Conservation (phyloP, 2,797 vertebrate genomes). For the Cyclura pinguis region DNA sequence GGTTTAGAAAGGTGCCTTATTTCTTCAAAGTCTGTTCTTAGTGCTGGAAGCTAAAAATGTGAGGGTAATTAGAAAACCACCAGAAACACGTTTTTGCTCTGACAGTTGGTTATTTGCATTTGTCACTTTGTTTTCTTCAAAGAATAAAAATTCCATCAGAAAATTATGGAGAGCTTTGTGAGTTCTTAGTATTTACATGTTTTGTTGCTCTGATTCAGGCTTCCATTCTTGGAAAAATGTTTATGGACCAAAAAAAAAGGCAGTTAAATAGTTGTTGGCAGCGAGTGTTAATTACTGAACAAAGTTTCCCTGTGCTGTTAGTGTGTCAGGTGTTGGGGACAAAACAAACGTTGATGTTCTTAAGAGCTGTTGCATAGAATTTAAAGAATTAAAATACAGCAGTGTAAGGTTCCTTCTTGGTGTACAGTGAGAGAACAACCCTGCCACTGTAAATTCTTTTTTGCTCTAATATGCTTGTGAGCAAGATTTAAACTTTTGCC, state of each 20-base stretch:
- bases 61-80: constrained; percentile 32
- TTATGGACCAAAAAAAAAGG: background rate
- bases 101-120: constrained; percentile 25
- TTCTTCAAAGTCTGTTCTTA: constrained; percentile 20
- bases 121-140: constrained; percentile 29
- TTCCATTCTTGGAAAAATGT: constrained; percentile 10
- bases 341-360: background rate
- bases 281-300: background rate
- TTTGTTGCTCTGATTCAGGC: background rate
- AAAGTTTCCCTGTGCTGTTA: background rate
- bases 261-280: background rate
- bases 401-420: background rate
- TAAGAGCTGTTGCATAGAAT: constrained; percentile 3
- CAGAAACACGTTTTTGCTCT: constrained; percentile 21
- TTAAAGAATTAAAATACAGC: background rate
- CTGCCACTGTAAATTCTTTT: constrained; percentile 5
- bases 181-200: background rate
- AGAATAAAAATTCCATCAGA: background rate
- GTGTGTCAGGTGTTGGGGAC: background rate
- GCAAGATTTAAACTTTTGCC: constrained; percentile 50
- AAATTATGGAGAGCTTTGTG: background rate
- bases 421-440: background rate
- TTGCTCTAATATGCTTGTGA: constrained; percentile 31
- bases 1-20: constrained; percentile 35
- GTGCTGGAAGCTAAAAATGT: constrained; percentile 27